phyloP scores from a whole-genome alignment of 2,888 invertebrate species.

The Lasiommata megera region DNA sequence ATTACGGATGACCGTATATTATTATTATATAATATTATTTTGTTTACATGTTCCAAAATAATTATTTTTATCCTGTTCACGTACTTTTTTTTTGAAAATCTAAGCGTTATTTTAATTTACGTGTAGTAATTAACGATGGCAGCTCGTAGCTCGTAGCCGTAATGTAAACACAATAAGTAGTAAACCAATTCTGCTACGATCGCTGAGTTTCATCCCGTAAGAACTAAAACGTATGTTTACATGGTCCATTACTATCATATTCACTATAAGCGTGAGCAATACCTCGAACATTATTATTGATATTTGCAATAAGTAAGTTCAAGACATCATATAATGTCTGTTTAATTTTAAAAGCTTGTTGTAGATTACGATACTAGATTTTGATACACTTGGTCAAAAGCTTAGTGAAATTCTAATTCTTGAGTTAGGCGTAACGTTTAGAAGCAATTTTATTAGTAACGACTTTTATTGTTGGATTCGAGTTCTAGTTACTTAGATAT shows the following conservation, averaged over 20 bases:
- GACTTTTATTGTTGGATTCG: background rate
- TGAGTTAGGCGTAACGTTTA: background rate
- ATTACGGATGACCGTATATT: too few relatives aligned
- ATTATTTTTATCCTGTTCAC: too few relatives aligned
- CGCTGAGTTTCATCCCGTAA: slow-evolving; percentile 33
- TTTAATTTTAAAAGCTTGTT: slow-evolving; percentile 3
- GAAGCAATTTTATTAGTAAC: background rate
- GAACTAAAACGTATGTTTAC: slow-evolving; percentile 27
- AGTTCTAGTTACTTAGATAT: background rate
- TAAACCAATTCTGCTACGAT: slow-evolving; percentile 35
- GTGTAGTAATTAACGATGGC: too few relatives aligned
- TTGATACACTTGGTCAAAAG: slow-evolving; percentile 12
- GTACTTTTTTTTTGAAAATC: too few relatives aligned
- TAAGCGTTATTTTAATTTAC: too few relatives aligned
- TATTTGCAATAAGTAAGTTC: slow-evolving; percentile 2
- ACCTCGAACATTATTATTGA: slow-evolving; percentile 36
- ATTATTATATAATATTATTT: too few relatives aligned
- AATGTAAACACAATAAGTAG: slow-evolving; percentile 19
- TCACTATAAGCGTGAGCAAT: slow-evolving; percentile 30
- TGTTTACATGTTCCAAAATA: too few relatives aligned
- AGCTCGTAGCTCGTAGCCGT: background rate
- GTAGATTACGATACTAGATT: slow-evolving; percentile 4
- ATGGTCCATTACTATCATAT: slow-evolving; percentile 35
- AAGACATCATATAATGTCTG: background rate
- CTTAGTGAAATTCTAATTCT: slow-evolving; percentile 7